phyloP scores from a whole-genome alignment of 2,113 vertebrate species.

The Cervus canadensis region DNA sequence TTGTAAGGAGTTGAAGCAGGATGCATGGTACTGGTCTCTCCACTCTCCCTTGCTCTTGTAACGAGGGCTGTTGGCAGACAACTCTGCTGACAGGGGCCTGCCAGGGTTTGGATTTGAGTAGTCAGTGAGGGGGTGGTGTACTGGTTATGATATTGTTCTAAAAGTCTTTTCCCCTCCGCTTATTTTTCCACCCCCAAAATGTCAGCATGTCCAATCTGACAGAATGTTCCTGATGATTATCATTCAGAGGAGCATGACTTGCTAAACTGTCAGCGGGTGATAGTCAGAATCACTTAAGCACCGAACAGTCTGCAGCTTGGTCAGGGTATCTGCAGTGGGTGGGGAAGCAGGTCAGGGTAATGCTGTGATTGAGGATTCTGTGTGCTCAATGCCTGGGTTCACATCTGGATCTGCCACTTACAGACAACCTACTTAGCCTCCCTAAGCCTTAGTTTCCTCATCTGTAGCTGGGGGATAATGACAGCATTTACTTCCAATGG shows the following conservation, averaged over 20 bases:
- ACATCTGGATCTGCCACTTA: not conserved
- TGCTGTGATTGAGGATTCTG: not conserved
- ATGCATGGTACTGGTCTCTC: conserved; percentile 29
- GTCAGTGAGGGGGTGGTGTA: conserved; percentile 58
- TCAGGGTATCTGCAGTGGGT: not conserved
- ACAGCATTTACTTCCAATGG: not conserved
- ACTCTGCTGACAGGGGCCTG: not conserved
- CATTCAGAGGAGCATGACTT: conserved; percentile 53
- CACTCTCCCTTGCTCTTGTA: not conserved
- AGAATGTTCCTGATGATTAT: conserved; percentile 67
- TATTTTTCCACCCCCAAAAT: conserved; percentile 74
- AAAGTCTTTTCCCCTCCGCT: conserved; percentile 53
- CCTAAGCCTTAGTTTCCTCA: not conserved
- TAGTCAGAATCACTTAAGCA: not conserved
- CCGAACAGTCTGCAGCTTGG: not conserved
- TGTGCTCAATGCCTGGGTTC: not conserved
- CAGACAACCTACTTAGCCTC: not conserved
- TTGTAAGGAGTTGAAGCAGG: conserved; percentile 32
- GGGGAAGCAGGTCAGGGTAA: not conserved
- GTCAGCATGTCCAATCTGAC: conserved; percentile 68
- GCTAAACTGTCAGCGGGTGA: conserved; percentile 44
- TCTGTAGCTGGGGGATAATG: not conserved
- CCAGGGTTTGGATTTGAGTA: conserved; percentile 56
- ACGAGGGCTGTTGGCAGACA: conserved; percentile 48
- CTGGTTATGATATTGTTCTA: conserved; percentile 63